Base-by-base conservation (phyloP, 1,140 invertebrate genomes). In the Pseudomyrmex sp. region DNA sequence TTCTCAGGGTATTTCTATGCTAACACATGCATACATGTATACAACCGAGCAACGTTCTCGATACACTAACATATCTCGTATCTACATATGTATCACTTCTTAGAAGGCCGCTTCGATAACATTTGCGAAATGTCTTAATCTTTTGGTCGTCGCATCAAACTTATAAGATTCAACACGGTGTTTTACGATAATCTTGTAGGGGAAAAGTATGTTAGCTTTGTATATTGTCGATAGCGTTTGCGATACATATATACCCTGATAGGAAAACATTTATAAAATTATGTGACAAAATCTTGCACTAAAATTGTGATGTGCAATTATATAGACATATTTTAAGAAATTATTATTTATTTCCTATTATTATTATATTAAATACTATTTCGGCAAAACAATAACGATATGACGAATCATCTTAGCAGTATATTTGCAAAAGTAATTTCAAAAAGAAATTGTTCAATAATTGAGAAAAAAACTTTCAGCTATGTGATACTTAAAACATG, bases 1-100 rank as follows among this genome's bases (percentile, higher is more conserved):
- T 86, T 83, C 65, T 83, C 62, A 75, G 91, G 88, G 52, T 90
- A 84, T 91, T 91, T 86, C 86, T 87, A 83, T 84, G 72, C 52
- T 84, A 5, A 52, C 61, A 18, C 46, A 15, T 20, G 44, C 48
- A 46, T 23, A n/a, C 18, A 48, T 35, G 5, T 8, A 15, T 26
- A 26, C n/a, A 15, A 20, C 58, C 20, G 12, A 35, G 35, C 50
- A 52, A 12, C n/a, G 52, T 59, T 88, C 90, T 91, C 90, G 86
- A 91, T 91, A 90, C 70, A 73, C 62, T 63, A 79, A 65, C 73
- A 61, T 44, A 59, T 18, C 61, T 26, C 23, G 50, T 56, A 18
- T 61, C 62, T 58, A 26, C 3, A 26, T 26, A 66, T 75, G 83
- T 82, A 74, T 35, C 26, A 20, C 12, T 62, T 46, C 20, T 35